A percentile compares a stretch with the other conserved stretches of the same genome.
phyloP scores from a whole-genome alignment of 2,888 invertebrate species.

The Podotricha telesiphe region DNA sequence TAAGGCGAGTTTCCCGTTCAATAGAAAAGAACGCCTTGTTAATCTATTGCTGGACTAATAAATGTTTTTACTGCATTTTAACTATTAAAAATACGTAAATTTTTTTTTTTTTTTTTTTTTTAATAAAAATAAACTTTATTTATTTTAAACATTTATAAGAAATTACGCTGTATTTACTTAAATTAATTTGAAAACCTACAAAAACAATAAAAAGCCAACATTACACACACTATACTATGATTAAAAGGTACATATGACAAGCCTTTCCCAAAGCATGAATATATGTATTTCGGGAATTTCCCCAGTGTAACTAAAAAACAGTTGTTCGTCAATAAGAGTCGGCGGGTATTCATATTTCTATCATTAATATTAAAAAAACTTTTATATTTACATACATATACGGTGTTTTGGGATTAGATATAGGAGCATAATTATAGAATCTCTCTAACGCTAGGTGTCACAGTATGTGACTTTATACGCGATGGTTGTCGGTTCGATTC shows the following conservation, averaged over 20 bases:
- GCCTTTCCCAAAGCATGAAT: not conserved
- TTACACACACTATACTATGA: not conserved
- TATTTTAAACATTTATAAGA: too few species aligned
- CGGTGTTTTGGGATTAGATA: too few species aligned
- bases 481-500: too few species aligned
- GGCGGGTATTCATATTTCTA: not conserved
- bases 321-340: not conserved
- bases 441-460: too few species aligned
- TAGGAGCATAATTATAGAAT: too few species aligned
- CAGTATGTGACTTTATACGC: too few species aligned
- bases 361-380: not conserved
- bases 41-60: constrained; percentile 28
- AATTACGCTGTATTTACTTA: too few species aligned
- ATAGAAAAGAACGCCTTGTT: constrained; percentile 20
- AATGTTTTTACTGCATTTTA: constrained; percentile 35
- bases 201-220: not conserved
- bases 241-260: not conserved
- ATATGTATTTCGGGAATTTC: not conserved
- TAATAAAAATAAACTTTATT: too few species aligned
- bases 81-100: constrained; percentile 1
- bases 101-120: not conserved
- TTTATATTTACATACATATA: too few species aligned
- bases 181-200: too few species aligned
- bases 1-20: constrained; percentile 29
- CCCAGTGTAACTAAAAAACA: not conserved